Evolutionary conservation across 2,888 invertebrate species (phyloP).

Genomic region (Epiblema foenella): DNA sequence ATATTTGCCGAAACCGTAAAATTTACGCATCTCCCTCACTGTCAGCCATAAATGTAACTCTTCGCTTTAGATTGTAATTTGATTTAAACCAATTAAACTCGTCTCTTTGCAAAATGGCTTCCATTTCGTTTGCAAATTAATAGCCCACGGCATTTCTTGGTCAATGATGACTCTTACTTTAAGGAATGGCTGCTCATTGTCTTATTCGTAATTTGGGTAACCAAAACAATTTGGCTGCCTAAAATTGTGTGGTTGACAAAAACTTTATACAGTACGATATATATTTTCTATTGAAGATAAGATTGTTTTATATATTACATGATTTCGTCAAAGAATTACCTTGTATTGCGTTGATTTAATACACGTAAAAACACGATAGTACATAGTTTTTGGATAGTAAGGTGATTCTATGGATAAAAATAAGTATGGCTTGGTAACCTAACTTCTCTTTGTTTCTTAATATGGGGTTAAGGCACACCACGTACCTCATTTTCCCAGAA

Average conservation of each 20-base stretch:
- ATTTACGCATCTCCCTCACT: constrained; percentile 9
- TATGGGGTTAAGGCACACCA: no score
- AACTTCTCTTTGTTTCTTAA: no score
- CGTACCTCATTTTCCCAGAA: no score
- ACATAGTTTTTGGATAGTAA: no score
- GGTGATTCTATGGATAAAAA: no score
- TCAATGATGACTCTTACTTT: constrained; percentile 50
- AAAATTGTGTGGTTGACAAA: not conserved
- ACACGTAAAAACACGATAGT: no score
- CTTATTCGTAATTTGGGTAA: not conserved
- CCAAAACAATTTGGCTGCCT: not conserved
- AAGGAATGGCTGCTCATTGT: constrained; percentile 9
- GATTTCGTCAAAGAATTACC: no score
- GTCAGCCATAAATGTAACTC: constrained; percentile 20
- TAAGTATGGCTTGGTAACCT: no score
- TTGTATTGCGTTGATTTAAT: no score
- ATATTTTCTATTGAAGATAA: no score
- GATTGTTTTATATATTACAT: no score
- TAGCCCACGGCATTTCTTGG: constrained; percentile 47
- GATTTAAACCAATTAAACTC: constrained; percentile 66
- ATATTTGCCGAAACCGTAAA: constrained; percentile 1
- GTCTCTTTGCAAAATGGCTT: constrained; percentile 50
- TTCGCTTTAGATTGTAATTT: constrained; percentile 55
- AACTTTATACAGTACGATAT: not conserved
- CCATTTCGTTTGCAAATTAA: constrained; percentile 53